Conservation (phyloP, 2,888 invertebrate species). For the Meliscaeva auricollis region DNA sequence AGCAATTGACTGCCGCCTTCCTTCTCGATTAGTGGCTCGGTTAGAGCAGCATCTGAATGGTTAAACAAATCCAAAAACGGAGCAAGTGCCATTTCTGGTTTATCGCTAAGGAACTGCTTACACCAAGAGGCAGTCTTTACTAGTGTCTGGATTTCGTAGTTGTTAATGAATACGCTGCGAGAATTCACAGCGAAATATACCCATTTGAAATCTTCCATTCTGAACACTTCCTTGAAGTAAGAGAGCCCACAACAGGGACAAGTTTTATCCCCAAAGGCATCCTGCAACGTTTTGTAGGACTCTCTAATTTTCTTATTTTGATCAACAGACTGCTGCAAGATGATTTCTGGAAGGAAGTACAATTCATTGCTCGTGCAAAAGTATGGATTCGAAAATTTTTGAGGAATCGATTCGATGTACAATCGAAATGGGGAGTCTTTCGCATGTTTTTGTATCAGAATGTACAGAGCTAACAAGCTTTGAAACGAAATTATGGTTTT, state of each 20-base stretch:
- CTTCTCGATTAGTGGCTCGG: constrained; percentile 83
- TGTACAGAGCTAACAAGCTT: constrained; percentile 89
- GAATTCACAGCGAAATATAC: constrained; percentile 94
- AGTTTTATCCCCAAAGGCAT: constrained; percentile 76
- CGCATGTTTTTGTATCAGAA: constrained; percentile 88
- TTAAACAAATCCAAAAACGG: constrained; percentile 96
- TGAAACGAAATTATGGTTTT: constrained; percentile 86
- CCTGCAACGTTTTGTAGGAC: constrained; percentile 77
- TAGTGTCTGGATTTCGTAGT: constrained; percentile 83
- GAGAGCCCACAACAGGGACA: constrained; percentile 84
- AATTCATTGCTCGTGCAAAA: constrained; percentile 87
- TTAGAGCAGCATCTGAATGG: constrained; percentile 88
- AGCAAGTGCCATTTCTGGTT: constrained; percentile 90
- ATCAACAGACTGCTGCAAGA: constrained; percentile 85
- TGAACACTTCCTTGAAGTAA: constrained; percentile 84
- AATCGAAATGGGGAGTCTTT: constrained; percentile 86
- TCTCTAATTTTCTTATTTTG: constrained; percentile 85
- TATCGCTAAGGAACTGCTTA: constrained; percentile 85
- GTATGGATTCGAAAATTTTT: constrained; percentile 88
- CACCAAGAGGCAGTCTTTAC: constrained; percentile 80
- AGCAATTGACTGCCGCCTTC: constrained; percentile 69
- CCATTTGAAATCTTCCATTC: constrained; percentile 88
- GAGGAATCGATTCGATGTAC: constrained; percentile 90
- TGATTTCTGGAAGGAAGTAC: constrained; percentile 86
- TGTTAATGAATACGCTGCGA: constrained; percentile 91